phyloP scores from a whole-genome alignment of 1,140 invertebrate genomes.

The Camponotus floridanus region DNA sequence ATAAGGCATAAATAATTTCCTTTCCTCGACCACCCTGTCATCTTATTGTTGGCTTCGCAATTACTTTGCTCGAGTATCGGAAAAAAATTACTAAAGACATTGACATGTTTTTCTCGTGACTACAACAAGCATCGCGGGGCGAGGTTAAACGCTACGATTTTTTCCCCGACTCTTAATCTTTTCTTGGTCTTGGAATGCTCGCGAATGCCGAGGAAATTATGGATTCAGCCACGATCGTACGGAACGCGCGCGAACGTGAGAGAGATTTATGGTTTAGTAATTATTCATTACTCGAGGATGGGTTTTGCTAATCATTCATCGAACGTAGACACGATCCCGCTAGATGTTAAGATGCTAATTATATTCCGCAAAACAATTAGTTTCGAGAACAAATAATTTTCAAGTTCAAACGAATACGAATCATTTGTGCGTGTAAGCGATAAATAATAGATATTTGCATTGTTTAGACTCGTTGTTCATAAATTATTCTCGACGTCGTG shows the following conservation, averaged over 20 bases:
- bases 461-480: background rate
- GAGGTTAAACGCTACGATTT: background rate
- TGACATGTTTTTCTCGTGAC: background rate
- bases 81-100: background rate
- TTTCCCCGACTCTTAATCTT: background rate
- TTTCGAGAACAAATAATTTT: conserved; percentile 17
- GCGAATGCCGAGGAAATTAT: background rate
- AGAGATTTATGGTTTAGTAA: conserved; percentile 44
- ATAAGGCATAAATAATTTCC: background rate
- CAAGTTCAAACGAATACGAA: background rate
- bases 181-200: background rate
- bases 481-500: background rate
- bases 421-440: too few species aligned
- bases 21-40: background rate
- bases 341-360: conserved; percentile 18
- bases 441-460: conserved; percentile 13
- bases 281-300: conserved; percentile 33
- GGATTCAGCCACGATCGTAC: background rate
- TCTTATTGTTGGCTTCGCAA: background rate
- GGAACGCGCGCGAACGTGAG: conserved; percentile 1
- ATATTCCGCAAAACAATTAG: background rate
- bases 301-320: conserved; percentile 46
- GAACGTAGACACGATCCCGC: conserved; percentile 11
- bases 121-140: background rate
- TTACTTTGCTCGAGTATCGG: background rate